Percentiles rank a stretch among this genome's conserved stretches.
These are phyloP conservation scores for Euura saliciscinereae DNA, from an alignment of 1,140 invertebrate species.

Conservation along the genomic window DNA sequence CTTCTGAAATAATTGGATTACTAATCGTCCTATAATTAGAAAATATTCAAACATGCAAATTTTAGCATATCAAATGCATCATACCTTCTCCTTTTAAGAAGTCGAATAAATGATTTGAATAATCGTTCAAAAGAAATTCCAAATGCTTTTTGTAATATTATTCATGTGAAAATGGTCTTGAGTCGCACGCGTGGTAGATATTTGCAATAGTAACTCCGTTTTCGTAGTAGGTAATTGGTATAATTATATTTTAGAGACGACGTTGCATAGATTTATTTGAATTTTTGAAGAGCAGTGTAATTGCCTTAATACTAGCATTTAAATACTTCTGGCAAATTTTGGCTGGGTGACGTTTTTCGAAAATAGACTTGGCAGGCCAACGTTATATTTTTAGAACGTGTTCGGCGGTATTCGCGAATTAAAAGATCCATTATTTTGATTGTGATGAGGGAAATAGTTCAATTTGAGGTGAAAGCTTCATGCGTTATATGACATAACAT, in stretches of 20 bases:
- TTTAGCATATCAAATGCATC: no score
- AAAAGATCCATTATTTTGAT: background rate
- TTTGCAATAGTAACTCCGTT: no score
- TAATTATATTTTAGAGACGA: background rate
- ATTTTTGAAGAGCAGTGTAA: slow-evolving; percentile 20
- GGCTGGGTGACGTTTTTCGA: slow-evolving; percentile 43
- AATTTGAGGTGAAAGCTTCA: background rate
- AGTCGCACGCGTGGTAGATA: no score
- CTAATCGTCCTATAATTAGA: background rate
- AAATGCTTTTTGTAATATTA: no score
- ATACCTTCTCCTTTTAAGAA: no score
- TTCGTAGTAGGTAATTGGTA: slow-evolving; percentile 5
- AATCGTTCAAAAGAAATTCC: no score
- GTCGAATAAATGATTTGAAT: no score
- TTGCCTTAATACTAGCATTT: slow-evolving; percentile 28
- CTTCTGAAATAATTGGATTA: slow-evolving; percentile 4
- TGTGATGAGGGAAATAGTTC: background rate
- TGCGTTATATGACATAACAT: background rate
- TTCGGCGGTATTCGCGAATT: background rate
- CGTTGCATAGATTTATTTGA: slow-evolving; percentile 1
- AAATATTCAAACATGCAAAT: slow-evolving; percentile 14
- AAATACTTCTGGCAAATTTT: slow-evolving; percentile 36
- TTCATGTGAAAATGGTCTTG: no score
- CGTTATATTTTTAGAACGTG: slow-evolving; percentile 22
- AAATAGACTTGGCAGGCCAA: slow-evolving; percentile 48